A percentile compares a stretch with the other conserved stretches of the same genome.
These are phyloP conservation scores for Teleiodes luculella DNA, from an alignment of 2,888 invertebrate genomes.

Conservation along the genomic window DNA sequence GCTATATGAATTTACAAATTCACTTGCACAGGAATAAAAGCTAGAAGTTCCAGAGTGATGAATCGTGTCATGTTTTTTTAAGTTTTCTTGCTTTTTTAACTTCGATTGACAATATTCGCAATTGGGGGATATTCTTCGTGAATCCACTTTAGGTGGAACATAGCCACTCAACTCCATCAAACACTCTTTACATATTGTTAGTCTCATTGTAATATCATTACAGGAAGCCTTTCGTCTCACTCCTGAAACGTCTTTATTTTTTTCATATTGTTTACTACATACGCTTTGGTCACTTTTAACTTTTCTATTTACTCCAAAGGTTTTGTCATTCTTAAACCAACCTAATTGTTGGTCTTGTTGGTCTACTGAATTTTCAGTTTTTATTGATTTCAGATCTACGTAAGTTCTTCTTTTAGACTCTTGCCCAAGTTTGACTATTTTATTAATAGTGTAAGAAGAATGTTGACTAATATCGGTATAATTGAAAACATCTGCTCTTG, in stretches of 20 bases:
- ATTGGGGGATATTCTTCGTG: neutral
- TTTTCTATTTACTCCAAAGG: neutral
- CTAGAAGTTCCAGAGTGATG: neutral
- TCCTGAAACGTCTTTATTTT: neutral
- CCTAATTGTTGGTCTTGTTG: too few species aligned
- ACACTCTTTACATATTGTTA: constrained; percentile 4
- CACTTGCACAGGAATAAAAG: neutral
- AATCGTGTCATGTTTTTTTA: neutral
- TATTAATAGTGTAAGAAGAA: too few species aligned
- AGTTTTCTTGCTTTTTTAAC: neutral
- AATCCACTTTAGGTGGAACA: neutral
- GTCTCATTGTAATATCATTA: neutral
- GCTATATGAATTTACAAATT: neutral
- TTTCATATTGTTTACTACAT: neutral
- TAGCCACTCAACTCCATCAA: neutral
- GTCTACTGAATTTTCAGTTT: too few species aligned
- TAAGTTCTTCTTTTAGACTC: too few species aligned
- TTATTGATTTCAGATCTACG: too few species aligned
- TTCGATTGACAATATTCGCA: neutral
- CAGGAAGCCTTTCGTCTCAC: neutral
- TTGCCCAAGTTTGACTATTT: too few species aligned
- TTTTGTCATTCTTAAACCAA: too few species aligned
- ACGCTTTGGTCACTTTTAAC: neutral
- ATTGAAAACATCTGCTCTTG: too few species aligned
- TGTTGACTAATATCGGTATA: too few species aligned